Conservation (phyloP, 2,113 vertebrate genomes). For the Indri indri region DNA sequence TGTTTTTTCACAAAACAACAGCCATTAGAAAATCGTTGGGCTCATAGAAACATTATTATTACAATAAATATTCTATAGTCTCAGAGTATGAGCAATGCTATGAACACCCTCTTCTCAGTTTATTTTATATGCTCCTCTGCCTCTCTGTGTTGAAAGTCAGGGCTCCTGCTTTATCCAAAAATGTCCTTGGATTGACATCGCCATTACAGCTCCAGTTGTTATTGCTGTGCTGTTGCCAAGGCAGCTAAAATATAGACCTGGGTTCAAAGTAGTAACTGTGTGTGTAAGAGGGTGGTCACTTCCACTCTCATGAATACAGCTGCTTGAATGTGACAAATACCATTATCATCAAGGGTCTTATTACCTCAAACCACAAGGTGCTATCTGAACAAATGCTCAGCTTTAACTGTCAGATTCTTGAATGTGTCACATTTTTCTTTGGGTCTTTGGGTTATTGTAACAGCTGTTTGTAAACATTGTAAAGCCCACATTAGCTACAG, state of each 20-base stretch:
- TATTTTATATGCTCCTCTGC: background rate
- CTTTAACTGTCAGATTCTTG: slow-evolving; percentile 81
- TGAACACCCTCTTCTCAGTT: background rate
- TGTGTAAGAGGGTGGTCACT: slow-evolving; percentile 58
- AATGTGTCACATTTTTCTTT: slow-evolving; percentile 82
- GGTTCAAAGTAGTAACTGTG: slow-evolving; percentile 38
- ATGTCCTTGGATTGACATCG: background rate
- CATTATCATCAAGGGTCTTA: slow-evolving; percentile 69
- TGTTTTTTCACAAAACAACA: background rate
- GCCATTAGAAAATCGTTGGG: background rate
- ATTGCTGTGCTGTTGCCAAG: slow-evolving; percentile 41
- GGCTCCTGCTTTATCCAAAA: slow-evolving; percentile 29
- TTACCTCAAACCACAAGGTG: slow-evolving; percentile 80
- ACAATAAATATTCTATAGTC: background rate
- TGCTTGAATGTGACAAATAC: slow-evolving; percentile 82
- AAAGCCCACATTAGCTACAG: slow-evolving; percentile 65
- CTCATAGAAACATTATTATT: slow-evolving; percentile 12
- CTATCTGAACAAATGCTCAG: slow-evolving; percentile 79
- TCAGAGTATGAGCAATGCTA: background rate
- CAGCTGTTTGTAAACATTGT: slow-evolving; percentile 87
- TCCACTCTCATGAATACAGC: slow-evolving; percentile 76
- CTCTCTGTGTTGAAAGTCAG: background rate
- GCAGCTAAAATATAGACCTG: slow-evolving; percentile 68
- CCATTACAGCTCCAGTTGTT: background rate
- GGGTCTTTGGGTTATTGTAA: slow-evolving; percentile 74